phyloP scores from a whole-genome alignment of 2,888 invertebrate species.

The Drosophila infuscata region DNA sequence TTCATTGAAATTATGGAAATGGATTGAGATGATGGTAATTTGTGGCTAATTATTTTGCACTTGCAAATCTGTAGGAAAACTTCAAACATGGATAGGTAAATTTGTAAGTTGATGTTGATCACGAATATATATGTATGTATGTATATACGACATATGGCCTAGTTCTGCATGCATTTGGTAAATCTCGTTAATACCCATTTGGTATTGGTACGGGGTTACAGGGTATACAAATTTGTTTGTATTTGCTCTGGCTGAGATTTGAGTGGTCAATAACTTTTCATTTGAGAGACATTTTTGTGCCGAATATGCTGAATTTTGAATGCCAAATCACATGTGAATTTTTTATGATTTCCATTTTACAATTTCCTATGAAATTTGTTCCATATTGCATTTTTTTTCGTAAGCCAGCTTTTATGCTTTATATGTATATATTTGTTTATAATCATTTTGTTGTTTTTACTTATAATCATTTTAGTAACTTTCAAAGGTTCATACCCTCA shows the following conservation, averaged over 20 bases:
- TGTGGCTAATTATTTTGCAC: not conserved
- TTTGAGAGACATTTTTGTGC: not conserved
- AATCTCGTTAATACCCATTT: not conserved
- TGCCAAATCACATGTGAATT: fast-evolving
- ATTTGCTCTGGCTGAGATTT: not conserved
- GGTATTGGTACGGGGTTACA: not conserved
- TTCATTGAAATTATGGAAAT: not conserved
- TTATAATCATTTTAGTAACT: not conserved
- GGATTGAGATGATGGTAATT: not conserved
- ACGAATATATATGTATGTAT: not conserved
- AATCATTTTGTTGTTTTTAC: not conserved
- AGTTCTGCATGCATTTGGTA: too few relatives aligned
- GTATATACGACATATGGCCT: too few relatives aligned
- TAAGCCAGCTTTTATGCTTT: not conserved
- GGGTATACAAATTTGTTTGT: not conserved
- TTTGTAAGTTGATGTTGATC: not conserved
- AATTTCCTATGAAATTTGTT: not conserved
- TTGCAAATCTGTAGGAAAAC: not conserved
- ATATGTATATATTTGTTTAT: not conserved
- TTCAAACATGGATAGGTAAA: not conserved
- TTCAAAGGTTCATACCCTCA: fast-evolving
- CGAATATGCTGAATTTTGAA: not conserved
- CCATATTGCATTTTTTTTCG: not conserved
- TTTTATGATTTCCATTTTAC: not conserved
- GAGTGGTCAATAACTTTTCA: not conserved